phyloP scores from a whole-genome alignment of 1,140 invertebrate species.

The Sipha flava region DNA sequence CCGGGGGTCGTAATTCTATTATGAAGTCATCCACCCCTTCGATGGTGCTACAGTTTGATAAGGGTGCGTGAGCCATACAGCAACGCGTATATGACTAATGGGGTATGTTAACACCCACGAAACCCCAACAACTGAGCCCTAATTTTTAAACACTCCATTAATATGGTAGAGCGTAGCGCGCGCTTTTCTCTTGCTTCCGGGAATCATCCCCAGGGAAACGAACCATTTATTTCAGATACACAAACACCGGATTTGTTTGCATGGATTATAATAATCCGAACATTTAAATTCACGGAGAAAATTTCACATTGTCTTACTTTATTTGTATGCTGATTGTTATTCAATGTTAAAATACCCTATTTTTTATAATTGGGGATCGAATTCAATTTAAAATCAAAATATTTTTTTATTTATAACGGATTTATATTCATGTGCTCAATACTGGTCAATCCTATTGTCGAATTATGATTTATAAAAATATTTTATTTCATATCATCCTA shows the following conservation, averaged over 20 bases:
- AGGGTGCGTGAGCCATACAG: not conserved
- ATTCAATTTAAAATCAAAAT: no score
- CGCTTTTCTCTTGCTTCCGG: not conserved
- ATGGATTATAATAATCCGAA: not conserved
- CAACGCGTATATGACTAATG: constrained; percentile 15
- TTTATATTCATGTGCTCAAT: no score
- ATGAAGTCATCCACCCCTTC: constrained; percentile 12
- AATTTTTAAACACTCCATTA: constrained; percentile 33
- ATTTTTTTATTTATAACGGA: no score
- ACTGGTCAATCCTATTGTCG: no score
- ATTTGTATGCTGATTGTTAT: no score
- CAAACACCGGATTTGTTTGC: not conserved
- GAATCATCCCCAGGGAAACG: not conserved
- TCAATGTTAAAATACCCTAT: no score
- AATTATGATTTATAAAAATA: no score
- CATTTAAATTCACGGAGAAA: no score
- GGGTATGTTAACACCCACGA: constrained; percentile 30
- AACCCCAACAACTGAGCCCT: constrained; percentile 21
- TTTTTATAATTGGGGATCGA: no score
- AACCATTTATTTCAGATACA: not conserved
- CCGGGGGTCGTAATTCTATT: constrained; percentile 25
- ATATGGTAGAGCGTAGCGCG: not conserved
- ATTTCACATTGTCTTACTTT: no score
- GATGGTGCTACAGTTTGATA: not conserved
- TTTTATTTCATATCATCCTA: no score